A percentile compares a stretch with the other conserved stretches of the same genome.
phyloP scores from a whole-genome alignment of 2,888 invertebrate genomes.

The Miltochrista miniata region DNA sequence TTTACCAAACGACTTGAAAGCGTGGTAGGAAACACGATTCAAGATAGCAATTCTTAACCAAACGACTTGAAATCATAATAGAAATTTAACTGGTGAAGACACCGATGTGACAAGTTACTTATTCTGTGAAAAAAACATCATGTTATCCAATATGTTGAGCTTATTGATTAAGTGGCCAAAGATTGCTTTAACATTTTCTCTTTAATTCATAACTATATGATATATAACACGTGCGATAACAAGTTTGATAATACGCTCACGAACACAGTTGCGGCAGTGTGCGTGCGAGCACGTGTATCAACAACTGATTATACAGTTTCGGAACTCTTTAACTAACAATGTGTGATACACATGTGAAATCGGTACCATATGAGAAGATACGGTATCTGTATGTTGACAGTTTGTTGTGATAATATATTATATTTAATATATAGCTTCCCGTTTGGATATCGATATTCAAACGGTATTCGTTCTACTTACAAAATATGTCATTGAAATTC shows the following conservation, averaged over 20 bases:
- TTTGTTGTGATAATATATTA: background rate
- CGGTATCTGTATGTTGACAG: background rate
- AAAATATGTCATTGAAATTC: too few relatives aligned
- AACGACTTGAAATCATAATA: too few relatives aligned
- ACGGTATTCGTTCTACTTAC: too few relatives aligned
- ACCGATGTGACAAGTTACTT: too few relatives aligned
- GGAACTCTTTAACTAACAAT: conserved; percentile 25
- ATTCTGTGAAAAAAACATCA: too few relatives aligned
- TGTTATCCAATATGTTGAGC: background rate
- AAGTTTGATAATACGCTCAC: conserved; percentile 30
- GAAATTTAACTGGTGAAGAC: too few relatives aligned
- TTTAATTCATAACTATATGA: conserved; percentile 5
- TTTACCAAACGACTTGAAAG: too few relatives aligned
- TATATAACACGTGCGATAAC: conserved; percentile 25
- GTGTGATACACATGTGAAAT: conserved; percentile 16
- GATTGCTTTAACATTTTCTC: background rate
- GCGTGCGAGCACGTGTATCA: conserved; percentile 25
- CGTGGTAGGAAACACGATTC: too few relatives aligned
- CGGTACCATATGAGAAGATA: conserved; percentile 1
- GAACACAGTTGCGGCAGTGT: conserved; percentile 13
- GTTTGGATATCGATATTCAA: too few relatives aligned
- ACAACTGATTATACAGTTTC: conserved; percentile 33
- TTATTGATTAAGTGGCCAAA: background rate
- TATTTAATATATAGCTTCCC: too few relatives aligned
- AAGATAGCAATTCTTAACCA: too few relatives aligned